Evolutionary conservation across 2,888 invertebrate genomes (phyloP).

Genomic region (Drosophila macrospina): DNA sequence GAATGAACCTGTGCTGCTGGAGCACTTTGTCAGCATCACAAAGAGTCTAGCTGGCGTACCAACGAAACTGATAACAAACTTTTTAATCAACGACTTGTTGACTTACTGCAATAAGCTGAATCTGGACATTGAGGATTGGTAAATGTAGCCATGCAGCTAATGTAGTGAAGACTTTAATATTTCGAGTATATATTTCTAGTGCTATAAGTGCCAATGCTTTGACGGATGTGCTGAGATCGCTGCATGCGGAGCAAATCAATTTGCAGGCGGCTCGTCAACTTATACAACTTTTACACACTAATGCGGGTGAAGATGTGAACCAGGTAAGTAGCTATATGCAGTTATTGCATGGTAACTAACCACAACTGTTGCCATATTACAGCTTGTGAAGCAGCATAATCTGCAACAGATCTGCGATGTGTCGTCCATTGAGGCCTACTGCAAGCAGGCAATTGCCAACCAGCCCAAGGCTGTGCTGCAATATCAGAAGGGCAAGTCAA

Average conservation of each 20-base stretch:
- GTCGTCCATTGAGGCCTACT: conserved; percentile 87
- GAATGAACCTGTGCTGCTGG: conserved; percentile 87
- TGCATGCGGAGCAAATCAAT: conserved; percentile 88
- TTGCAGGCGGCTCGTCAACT: conserved; percentile 87
- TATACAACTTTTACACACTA: conserved; percentile 85
- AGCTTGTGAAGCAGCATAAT: conserved; percentile 88
- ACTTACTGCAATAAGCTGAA: conserved; percentile 89
- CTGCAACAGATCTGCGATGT: conserved; percentile 89
- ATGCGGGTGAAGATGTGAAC: conserved; percentile 84
- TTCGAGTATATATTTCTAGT: conserved; percentile 22
- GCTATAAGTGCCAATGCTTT: conserved; percentile 86
- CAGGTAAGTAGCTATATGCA: conserved; percentile 59
- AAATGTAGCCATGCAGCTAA: too few relatives aligned
- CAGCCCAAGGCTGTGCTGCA: conserved; percentile 89
- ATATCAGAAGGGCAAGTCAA: conserved; percentile 90
- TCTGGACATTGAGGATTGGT: conserved; percentile 87
- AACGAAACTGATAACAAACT: conserved; percentile 88
- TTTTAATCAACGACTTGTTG: conserved; percentile 90
- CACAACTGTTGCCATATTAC: neutral
- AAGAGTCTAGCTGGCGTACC: conserved; percentile 85
- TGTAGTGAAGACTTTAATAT: too few relatives aligned
- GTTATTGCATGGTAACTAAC: too few relatives aligned
- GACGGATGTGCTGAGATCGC: conserved; percentile 88
- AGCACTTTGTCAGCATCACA: conserved; percentile 87
- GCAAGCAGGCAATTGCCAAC: conserved; percentile 87